Evolutionary conservation across 1,140 invertebrate genomes (phyloP), one percentile per base, ranked within the genome.

Genomic region (Drosophila truncata): DNA sequence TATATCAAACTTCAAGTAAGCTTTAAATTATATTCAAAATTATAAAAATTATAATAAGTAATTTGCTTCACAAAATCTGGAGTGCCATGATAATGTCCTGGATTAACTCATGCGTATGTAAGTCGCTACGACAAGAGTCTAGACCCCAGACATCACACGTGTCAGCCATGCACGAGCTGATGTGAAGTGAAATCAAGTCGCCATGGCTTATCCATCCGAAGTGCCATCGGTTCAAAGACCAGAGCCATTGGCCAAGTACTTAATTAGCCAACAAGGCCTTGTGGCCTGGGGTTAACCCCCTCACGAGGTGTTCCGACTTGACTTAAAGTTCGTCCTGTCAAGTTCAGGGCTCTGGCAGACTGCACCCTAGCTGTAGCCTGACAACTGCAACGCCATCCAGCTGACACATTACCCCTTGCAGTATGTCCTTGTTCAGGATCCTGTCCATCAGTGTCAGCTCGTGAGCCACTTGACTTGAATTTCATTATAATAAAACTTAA

Each of bases 231-330:
- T 54, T 77, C 54, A 66, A 50, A 31, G 61, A 16, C 31, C 47
- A 59, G 29, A 41, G n/a, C 55, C 55, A 33, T 60, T 44, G 46
- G 47, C 35, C 52, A 76, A 60, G 52, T 35, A 60, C 73, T 77
- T 77, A 77, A 77, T 77, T 77, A 77, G 74, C 37, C 64, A 58
- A 47, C 39, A 41, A 60, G 39, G 54, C 47, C 61, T 72, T 50
- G 44, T 29, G 23, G 46, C 29, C 33, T 27, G 29, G 69, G 20
- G 67, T 33, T 18, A 60, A 33, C 54, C 44, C 8, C 31, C 20
- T 25, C 16, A 39, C 18, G 20, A 46, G 44, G 54, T 59, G 37
- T 49, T 47, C 49, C 35, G 35, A 25, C 29, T 39, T 16, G 46
- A 47, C 49, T 75, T 46, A 55, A 39, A 39, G 74, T 76, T 67